Percentiles rank a stretch among this genome's conserved stretches.
These are phyloP conservation scores for Kryptopterus vitreolus DNA, from an alignment of 2,797 vertebrate species.

Conservation along the genomic window DNA sequence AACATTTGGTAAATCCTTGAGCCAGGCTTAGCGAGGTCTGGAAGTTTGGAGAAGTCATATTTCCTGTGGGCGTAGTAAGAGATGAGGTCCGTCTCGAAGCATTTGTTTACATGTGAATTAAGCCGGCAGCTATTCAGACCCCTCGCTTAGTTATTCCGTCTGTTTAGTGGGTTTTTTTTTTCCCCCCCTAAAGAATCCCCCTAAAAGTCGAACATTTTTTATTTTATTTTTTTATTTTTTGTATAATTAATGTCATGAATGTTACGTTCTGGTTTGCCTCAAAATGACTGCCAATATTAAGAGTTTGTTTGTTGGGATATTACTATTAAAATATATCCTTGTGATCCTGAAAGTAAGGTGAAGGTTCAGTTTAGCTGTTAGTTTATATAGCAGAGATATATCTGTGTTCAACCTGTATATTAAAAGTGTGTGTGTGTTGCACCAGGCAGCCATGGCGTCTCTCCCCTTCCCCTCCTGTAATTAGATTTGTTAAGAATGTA, in stretches of 20 bases:
- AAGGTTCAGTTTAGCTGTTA: background rate
- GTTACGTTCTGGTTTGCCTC: background rate
- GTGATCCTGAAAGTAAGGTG: background rate
- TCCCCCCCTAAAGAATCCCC: too few species aligned
- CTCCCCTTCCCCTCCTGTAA: conserved; percentile 71
- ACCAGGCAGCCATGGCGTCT: conserved; percentile 63
- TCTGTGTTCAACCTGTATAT: conserved; percentile 22
- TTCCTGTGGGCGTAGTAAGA: conserved; percentile 70
- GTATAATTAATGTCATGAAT: too few species aligned
- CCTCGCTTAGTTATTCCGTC: conserved; percentile 66
- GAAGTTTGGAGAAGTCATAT: conserved; percentile 73
- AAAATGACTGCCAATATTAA: background rate
- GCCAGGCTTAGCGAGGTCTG: conserved; percentile 63
- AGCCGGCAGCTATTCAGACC: conserved; percentile 72
- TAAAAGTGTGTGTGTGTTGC: conserved; percentile 40
- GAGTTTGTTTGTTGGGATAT: background rate
- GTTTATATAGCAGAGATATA: conserved; percentile 7
- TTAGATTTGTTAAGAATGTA: conserved; percentile 80
- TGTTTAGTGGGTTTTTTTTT: conserved; percentile 9
- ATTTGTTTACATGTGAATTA: conserved; percentile 76
- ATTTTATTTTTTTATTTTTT: too few species aligned
- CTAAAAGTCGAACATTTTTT: too few species aligned
- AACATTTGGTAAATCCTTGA: conserved; percentile 66
- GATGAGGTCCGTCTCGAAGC: conserved; percentile 61
- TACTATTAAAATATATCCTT: background rate